These are phyloP conservation scores for Drosophila quadrilineata DNA, from an alignment of 1,140 invertebrate species.

Conservation along the genomic window DNA sequence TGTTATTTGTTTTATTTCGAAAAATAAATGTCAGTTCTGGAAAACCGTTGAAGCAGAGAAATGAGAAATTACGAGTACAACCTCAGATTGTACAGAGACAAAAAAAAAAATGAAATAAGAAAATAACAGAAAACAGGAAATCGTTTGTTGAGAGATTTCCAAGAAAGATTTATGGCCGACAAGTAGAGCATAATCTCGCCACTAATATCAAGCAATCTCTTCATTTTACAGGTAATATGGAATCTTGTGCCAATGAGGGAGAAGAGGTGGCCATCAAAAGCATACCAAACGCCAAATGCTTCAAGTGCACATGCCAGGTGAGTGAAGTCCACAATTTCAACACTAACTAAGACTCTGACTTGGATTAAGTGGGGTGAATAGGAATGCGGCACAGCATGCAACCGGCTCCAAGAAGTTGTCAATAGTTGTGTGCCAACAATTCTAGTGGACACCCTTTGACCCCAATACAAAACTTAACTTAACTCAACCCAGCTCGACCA, in stretches of 20 bases:
- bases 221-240: conserved; percentile 54
- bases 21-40: conserved; percentile 45
- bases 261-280: conserved; percentile 59
- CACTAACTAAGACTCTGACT: not conserved
- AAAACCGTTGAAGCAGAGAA: no score
- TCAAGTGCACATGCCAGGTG: conserved; percentile 73
- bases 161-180: conserved; percentile 46
- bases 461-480: no score
- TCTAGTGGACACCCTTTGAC: conserved; percentile 47
- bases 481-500: conserved; percentile 30
- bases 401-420: conserved; percentile 39
- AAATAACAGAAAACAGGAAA: conserved; percentile 27
- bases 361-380: no score
- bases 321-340: conserved; percentile 18
- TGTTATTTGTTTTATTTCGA: conserved; percentile 64
- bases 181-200: conserved; percentile 25
- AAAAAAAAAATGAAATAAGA: not conserved
- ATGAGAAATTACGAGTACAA: no score
- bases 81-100: no score
- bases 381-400: conserved; percentile 16
- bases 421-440: conserved; percentile 37
- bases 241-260: conserved; percentile 74
- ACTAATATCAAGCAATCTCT: not conserved
- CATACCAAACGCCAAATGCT: conserved; percentile 69
- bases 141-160: conserved; percentile 32